Conservation (phyloP, 2,113 vertebrate species). For the Centrocercus urophasianus region DNA sequence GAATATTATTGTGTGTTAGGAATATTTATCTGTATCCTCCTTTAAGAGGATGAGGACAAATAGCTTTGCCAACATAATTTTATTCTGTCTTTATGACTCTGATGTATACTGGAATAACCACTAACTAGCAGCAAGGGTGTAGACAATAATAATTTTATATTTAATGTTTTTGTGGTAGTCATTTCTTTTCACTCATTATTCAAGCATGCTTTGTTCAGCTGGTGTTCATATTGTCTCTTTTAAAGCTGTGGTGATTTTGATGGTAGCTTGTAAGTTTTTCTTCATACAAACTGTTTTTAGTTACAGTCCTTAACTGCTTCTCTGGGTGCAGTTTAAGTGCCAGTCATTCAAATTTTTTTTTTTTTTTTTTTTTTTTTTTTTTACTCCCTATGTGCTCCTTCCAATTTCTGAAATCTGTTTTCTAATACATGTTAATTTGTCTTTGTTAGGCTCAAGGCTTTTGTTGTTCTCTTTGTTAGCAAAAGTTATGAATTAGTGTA, state of each 20-base stretch:
- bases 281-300: background rate
- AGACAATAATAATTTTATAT: background rate
- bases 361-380: conserved; percentile 25
- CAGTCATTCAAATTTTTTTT: conserved; percentile 11
- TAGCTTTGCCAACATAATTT: background rate
- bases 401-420: conserved; percentile 13
- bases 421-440: conserved; percentile 26
- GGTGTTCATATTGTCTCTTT: background rate
- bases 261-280: background rate
- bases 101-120: background rate
- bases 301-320: conserved; percentile 26
- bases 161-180: background rate
- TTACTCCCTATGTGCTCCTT: background rate
- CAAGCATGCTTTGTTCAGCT: background rate
- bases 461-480: conserved; percentile 24
- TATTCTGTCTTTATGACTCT: background rate
- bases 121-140: background rate
- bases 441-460: conserved; percentile 1
- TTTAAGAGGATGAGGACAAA: background rate
- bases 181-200: background rate
- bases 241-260: background rate
- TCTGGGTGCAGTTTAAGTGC: conserved; percentile 17
- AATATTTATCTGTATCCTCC: background rate
- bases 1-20: background rate
- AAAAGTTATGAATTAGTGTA: conserved; percentile 15